Evolutionary conservation across 2,888 invertebrate species (phyloP), one percentile per base, ranked within the genome.

Genomic region (Lochmaea crataegi): DNA sequence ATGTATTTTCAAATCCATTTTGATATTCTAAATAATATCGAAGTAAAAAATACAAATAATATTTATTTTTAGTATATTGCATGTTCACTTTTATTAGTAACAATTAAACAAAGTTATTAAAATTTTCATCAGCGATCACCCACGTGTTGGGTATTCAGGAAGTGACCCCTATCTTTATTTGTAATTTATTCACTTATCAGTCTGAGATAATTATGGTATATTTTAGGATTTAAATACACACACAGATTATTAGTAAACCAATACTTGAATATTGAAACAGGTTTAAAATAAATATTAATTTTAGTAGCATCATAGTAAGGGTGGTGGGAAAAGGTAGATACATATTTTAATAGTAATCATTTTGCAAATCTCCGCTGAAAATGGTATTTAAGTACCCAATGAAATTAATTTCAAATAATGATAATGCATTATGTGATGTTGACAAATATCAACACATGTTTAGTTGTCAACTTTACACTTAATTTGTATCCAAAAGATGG

Each of bases 111-210:
- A 60, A 14, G 14, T 60, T 18, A 18, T 53, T 53, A 12, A 53
- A 65, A 9, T 32, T 53, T 53, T 32, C 32, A 53, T 53, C 65
- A 56, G 56, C 22, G 51, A 63, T 63, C 56, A 63, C 41, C 63
- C 69, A 69, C 69, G 69, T 69, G 69, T 63, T 41, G 16, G 45
- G 7, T 26, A 69, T 32, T 41, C 32, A 69, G 69, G 63, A 69
- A 69, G 26, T 63, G 63, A 53, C 58, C 41, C 26, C 16, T 68
- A 38, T 68, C 12, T 68, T 26, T 53, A 63, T 69, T 69, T 69
- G 22, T 63, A 66, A 38, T 66, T 53, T 26, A 18, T 51, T 45
- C 48, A 51, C 7, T 51, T 66, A 38, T 66, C 57, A 51, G 18
- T 32, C 16, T 6, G 57, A 42, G 26, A 65, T 26, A 22, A 26